Evolutionary conservation across 2,888 invertebrate species (phyloP), one percentile per base, ranked within the genome.

Genomic region (Lepas anatifera): DNA sequence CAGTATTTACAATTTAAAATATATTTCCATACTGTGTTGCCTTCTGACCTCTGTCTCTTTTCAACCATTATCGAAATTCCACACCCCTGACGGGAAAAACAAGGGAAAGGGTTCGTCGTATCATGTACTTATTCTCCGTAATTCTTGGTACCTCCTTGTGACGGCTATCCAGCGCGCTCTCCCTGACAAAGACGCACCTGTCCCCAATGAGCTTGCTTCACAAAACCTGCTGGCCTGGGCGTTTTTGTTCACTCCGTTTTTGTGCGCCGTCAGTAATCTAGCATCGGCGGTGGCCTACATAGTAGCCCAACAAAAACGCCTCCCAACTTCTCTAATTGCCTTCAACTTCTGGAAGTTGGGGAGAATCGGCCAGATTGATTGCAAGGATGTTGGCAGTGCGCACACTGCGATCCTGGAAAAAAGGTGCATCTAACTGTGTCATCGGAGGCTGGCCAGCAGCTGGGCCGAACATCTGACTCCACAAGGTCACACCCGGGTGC

Each of bases 221-320:
- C 35, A 58, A 58, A 58, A 58, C 58, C 58, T 35, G n/a, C n/a
- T n/a, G 58, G 32, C 58, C 18, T 32, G 13, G 39, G 32, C 16
- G 32, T 58, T 58, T 58, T 58, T 58, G 58, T 32, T n/a, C 32
- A 0, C 22, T 2, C 32, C 22, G 32, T 58, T 58, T 58, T 58
- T 58, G 58, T 29, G 4, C 1, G 22, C 22, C 35, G 13, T 32
- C 58, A 58, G 58, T 58, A 58, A 58, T 58, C 58, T 18, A 35
- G 32, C 58, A 58, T 58, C 58, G 35, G 58, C 58, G 35, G 22
- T 58, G 58, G 58, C 58, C 58, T 58, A 58, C 58, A 58, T 58
- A 58, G 58, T 58, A 58, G 32, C 11, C 22, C 7, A 6, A 18
- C 22, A 58, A 58, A 58, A 58, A 58, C 58, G 58, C 22, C 58